phyloP scores from a whole-genome alignment of 2,888 invertebrate species.

The Notodonta dromedarius region DNA sequence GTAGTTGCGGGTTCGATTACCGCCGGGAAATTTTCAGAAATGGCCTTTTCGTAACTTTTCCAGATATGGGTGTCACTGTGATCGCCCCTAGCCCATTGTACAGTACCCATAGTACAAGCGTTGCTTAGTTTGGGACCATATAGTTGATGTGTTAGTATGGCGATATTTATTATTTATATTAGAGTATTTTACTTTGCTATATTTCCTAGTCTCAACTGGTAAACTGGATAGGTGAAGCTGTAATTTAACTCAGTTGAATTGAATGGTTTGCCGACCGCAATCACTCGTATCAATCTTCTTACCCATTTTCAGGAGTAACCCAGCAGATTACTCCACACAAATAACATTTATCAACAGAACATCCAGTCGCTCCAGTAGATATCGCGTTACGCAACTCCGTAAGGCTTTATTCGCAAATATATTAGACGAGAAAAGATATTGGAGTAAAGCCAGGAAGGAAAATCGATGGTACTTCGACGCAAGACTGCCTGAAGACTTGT shows the following conservation, averaged over 20 bases:
- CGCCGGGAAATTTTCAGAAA: too few species aligned
- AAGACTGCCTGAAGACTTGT: conserved; percentile 46
- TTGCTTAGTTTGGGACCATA: too few species aligned
- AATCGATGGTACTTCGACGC: conserved; percentile 68
- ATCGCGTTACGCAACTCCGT: conserved; percentile 48
- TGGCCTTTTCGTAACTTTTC: too few species aligned
- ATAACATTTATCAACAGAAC: conserved; percentile 29
- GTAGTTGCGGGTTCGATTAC: too few species aligned
- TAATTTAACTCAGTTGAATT: neutral
- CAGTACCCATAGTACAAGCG: too few species aligned
- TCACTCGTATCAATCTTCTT: conserved; percentile 7
- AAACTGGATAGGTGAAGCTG: neutral
- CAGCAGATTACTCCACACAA: conserved; percentile 12
- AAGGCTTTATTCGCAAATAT: conserved; percentile 67
- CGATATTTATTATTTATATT: too few species aligned
- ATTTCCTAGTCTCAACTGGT: neutral
- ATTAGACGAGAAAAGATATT: conserved; percentile 70
- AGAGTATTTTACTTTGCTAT: too few species aligned
- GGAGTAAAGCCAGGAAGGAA: conserved; percentile 70
- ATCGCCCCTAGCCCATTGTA: too few species aligned
- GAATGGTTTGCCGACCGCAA: conserved; percentile 6
- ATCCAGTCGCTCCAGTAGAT: conserved; percentile 28
- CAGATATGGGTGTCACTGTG: too few species aligned
- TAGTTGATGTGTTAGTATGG: too few species aligned
- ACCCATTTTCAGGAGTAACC: neutral